Conservation (phyloP, 92 coral and sea anemone species). For the Ricordea florida region DNA sequence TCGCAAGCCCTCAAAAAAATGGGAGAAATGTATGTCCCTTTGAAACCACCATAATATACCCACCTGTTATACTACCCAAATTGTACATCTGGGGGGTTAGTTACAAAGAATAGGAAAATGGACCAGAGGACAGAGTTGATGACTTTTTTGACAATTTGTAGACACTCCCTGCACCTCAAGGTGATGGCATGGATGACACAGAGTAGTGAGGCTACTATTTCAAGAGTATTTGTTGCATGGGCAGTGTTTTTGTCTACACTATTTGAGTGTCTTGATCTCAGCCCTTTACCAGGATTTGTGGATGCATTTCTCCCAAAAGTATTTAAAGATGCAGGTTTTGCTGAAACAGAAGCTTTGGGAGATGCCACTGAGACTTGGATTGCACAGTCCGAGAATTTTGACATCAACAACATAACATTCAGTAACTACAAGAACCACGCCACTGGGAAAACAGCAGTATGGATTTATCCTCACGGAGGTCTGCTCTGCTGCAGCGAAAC, state of each 20-base stretch:
- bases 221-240: conserved; percentile 6
- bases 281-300: conserved; percentile 23
- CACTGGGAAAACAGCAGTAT: not conserved
- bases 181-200: conserved; percentile 6
- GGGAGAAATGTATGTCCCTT: too few relatives aligned
- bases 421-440: conserved; percentile 2
- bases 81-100: conserved; percentile 5
- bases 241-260: conserved; percentile 13
- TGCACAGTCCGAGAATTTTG: conserved; percentile 37
- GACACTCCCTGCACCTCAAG: not conserved
- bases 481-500: conserved; percentile 6
- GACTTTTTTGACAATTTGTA: not conserved
- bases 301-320: conserved; percentile 9
- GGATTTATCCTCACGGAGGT: conserved; percentile 10
- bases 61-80: conserved; percentile 3
- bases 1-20: too few relatives aligned
- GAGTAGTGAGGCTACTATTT: not conserved
- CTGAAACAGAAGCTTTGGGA: conserved; percentile 1
- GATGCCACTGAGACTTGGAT: conserved; percentile 31
- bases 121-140: not conserved
- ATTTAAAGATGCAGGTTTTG: conserved; percentile 3
- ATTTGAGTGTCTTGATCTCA: conserved; percentile 16
- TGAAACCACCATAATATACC: too few relatives aligned
- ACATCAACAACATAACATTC: not conserved
- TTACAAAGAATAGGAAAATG: conserved; percentile 5